phyloP scores from a whole-genome alignment of 2,888 invertebrate genomes.

The Meghimatium bilineatum region DNA sequence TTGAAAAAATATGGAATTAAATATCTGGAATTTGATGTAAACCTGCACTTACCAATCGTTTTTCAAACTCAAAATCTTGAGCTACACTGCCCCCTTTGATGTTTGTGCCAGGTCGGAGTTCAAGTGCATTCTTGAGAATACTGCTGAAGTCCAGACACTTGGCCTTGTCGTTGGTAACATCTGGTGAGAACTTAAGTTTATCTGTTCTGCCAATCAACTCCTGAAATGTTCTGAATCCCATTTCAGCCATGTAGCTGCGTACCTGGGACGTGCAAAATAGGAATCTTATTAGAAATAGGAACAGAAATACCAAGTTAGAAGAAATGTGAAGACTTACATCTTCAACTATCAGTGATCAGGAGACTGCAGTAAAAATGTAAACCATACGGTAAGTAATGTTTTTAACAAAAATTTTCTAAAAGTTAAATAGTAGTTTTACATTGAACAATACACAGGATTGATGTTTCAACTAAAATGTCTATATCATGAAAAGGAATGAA shows the following conservation, averaged over 20 bases:
- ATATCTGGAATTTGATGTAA: not conserved
- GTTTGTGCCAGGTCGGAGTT: conserved; percentile 91
- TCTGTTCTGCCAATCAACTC: conserved; percentile 84
- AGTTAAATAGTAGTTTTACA: too few species aligned
- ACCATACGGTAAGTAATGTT: too few species aligned
- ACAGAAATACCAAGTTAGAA: not conserved
- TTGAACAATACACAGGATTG: too few species aligned
- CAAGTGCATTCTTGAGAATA: conserved; percentile 91
- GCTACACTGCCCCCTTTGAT: conserved; percentile 91
- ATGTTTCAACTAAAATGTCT: too few species aligned
- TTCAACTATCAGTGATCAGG: too few species aligned
- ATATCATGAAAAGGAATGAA: too few species aligned
- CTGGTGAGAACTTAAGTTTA: conserved; percentile 82
- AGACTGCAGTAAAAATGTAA: too few species aligned
- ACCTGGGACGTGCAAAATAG: conserved; percentile 80
- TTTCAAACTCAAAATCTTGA: conserved; percentile 81
- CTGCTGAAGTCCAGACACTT: conserved; percentile 88
- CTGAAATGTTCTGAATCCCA: conserved; percentile 92
- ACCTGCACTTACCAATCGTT: conserved; percentile 70
- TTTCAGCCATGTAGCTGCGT: conserved; percentile 90
- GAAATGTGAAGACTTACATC: too few species aligned
- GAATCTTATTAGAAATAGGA: not conserved
- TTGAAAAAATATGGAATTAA: too few species aligned
- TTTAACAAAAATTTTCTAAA: too few species aligned
- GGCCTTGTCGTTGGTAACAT: conserved; percentile 87